Base-by-base conservation (phyloP, 2,113 vertebrate genomes). In the Sinocyclocheilus maitianheensis region DNA sequence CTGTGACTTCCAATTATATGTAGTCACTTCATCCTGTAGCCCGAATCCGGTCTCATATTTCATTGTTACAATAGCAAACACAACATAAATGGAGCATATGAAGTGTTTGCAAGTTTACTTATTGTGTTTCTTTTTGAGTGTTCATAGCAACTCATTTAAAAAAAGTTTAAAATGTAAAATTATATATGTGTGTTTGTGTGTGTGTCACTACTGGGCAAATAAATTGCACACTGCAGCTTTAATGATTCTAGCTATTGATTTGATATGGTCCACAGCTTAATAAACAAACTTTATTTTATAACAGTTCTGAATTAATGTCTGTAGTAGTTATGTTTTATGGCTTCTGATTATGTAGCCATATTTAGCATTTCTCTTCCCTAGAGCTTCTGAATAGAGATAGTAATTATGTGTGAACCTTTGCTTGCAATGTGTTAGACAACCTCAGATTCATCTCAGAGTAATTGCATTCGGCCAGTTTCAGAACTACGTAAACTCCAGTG, bases 1-100 rank as follows among this genome's bases (percentile, higher is more conserved):
- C 81, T 83, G 12, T 83, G 84, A 65, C 46, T 89, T 84, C 88
- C 89, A 92, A 88, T 91, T 91, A 91, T 77, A 22, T 65, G 53
- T 55, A 55, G 18, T n/a, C 74, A 85, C 46, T 85, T 74, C 40
- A 77, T 85, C 58, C 84, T 67, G 75, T 55, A 77, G 48, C 85
- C 24, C 51, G 30, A 37, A 85, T 71, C 43, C 18, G n/a, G 62
- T 48, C 30, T 9, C 75, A 4, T 13, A 53, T 77, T 78, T 87
- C 87, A 76, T 85, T 91, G 77, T 76, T 83, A 22, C 65, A 58
- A 43, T 62, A 65, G 87, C 40, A 84, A 82, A 84, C 76, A 71
- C 14, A 3, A 22, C 48, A 83, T 62, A 62, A 62, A 9, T n/a
- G 58, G 5, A 18, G 16, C 53, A 55, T 18, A 5, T 55, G 53